phyloP scores from a whole-genome alignment of 1,140 invertebrate species.

The Pseudoatta argentina region DNA sequence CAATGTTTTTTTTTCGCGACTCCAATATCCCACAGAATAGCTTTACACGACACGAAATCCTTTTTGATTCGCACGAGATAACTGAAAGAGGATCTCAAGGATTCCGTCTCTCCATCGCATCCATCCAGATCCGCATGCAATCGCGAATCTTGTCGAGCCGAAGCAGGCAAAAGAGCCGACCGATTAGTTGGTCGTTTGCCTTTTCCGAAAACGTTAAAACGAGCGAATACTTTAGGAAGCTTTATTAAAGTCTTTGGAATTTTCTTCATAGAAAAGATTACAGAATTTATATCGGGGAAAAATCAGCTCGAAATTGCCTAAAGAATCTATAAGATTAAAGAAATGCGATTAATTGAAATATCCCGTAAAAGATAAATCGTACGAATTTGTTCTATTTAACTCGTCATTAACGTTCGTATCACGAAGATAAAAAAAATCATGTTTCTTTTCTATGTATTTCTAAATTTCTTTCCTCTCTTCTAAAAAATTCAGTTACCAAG shows the following conservation, averaged over 20 bases:
- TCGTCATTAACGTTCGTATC: neutral
- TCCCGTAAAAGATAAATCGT: neutral
- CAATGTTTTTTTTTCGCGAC: neutral
- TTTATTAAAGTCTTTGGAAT: neutral
- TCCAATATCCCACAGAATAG: neutral
- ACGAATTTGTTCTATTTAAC: neutral
- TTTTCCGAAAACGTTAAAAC: neutral
- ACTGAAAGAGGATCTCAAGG: neutral
- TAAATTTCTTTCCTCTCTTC: neutral
- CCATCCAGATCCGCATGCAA: neutral
- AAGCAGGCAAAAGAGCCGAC: neutral
- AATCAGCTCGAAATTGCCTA: neutral
- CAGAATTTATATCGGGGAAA: neutral
- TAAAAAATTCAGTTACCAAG: neutral
- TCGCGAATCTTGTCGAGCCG: neutral
- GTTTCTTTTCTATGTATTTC: neutral
- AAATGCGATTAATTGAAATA: neutral
- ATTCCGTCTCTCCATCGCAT: neutral
- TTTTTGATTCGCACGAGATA: neutral
- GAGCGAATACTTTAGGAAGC: neutral
- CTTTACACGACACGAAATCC: neutral
- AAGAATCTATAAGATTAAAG: neutral
- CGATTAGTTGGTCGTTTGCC: constrained; percentile 5
- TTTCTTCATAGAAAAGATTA: neutral
- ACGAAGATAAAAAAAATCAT: neutral